Evolutionary conservation across 2,797 vertebrate genomes (phyloP).

Genomic region (Molothrus ater): DNA sequence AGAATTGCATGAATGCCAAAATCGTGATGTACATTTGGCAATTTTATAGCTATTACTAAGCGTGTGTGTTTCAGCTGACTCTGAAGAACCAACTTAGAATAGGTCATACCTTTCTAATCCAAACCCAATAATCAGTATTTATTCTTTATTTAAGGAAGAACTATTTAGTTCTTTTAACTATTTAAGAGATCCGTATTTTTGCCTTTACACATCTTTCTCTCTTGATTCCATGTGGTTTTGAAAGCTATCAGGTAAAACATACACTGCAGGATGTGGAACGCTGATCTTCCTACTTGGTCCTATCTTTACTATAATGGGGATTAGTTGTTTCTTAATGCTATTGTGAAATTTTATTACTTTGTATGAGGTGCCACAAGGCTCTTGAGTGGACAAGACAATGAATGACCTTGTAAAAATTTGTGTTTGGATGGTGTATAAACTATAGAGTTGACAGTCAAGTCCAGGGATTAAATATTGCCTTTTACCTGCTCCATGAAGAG

Average conservation of each 20-base stretch:
- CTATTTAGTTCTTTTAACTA: background rate
- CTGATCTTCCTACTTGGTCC: background rate
- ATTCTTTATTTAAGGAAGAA: background rate
- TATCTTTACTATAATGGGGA: background rate
- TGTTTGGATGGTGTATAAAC: background rate
- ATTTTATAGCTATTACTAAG: background rate
- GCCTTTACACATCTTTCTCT: background rate
- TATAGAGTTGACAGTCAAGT: background rate
- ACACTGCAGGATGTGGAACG: background rate
- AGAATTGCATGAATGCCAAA: background rate
- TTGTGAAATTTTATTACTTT: background rate
- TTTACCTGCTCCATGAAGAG: background rate
- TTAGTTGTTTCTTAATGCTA: background rate
- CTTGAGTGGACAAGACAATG: background rate
- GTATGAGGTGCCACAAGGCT: background rate
- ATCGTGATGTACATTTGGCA: background rate
- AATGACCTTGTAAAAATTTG: background rate
- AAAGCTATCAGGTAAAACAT: background rate
- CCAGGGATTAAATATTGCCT: background rate
- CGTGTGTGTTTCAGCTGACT: background rate
- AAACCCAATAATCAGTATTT: background rate
- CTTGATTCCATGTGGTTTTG: background rate
- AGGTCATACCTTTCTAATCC: background rate
- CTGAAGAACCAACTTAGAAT: background rate
- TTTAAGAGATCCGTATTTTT: background rate